Conservation (phyloP, 1,140 invertebrate species). For the Pissodes strobi region DNA sequence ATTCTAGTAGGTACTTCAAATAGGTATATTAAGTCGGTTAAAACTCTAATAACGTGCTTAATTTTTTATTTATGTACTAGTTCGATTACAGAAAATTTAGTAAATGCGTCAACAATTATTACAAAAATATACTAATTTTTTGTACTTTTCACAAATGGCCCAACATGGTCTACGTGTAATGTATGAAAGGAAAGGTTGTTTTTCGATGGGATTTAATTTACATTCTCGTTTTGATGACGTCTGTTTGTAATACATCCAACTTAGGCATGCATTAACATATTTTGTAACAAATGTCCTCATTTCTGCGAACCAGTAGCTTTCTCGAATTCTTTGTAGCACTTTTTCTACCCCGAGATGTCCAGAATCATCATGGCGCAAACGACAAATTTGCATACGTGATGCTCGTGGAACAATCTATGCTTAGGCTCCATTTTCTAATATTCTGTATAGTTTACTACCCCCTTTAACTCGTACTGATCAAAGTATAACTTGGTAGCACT, state of each 20-base stretch:
- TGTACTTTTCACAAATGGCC: background rate
- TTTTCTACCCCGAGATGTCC: background rate
- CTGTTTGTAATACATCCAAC: too few species aligned
- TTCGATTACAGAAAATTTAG: background rate
- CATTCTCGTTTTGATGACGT: background rate
- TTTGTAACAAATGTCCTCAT: too few species aligned
- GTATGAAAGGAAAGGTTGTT: background rate
- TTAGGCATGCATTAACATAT: background rate
- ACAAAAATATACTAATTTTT: background rate
- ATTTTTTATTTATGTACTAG: background rate
- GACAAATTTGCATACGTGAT: background rate
- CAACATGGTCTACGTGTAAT: background rate
- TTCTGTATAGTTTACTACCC: background rate
- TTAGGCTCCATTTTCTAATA: background rate
- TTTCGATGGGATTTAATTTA: background rate
- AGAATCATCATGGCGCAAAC: too few species aligned
- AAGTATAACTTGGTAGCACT: background rate
- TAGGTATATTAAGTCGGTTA: too few species aligned
- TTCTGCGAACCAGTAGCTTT: background rate
- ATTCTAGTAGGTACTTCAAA: background rate
- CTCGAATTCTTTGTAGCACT: background rate
- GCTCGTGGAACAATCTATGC: background rate
- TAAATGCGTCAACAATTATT: too few species aligned
- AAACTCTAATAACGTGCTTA: background rate
- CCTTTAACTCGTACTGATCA: background rate